Conservation (phyloP, 2,888 invertebrate genomes). For the Theodoxus fluviatilis region DNA sequence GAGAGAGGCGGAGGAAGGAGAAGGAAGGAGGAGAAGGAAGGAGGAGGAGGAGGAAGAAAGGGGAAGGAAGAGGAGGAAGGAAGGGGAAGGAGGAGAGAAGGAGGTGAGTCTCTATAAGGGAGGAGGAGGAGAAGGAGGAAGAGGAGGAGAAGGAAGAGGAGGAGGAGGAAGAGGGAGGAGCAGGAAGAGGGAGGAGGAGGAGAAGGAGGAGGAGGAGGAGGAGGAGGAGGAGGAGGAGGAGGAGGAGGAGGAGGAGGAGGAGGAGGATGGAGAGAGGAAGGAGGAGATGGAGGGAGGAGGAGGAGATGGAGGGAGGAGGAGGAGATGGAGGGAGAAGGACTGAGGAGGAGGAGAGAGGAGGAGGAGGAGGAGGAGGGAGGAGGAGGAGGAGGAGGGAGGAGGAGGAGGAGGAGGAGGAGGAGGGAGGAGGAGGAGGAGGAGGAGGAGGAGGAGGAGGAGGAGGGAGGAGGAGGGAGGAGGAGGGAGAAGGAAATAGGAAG, state of each 20-base stretch:
- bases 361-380: no score
- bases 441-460: no score
- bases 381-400: no score
- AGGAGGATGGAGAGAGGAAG: neutral
- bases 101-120: neutral
- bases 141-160: conserved; percentile 23
- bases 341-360: no score
- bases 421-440: no score
- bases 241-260: conserved; percentile 37
- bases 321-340: no score
- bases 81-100: neutral
- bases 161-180: conserved; percentile 24
- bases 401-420: no score
- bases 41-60: conserved; percentile 4
- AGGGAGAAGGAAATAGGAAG: no score
- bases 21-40: neutral
- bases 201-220: conserved; percentile 30
- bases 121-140: conserved; percentile 24
- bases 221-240: conserved; percentile 48
- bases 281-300: no score
- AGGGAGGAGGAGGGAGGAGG: no score
- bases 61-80: conserved; percentile 1
- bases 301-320: no score
- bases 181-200: conserved; percentile 21
- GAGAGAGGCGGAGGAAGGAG: neutral